Percentiles rank a stretch among this genome's conserved stretches.
Conservation (phyloP, 1,140 invertebrate species). For the Bombus sylvicola region DNA sequence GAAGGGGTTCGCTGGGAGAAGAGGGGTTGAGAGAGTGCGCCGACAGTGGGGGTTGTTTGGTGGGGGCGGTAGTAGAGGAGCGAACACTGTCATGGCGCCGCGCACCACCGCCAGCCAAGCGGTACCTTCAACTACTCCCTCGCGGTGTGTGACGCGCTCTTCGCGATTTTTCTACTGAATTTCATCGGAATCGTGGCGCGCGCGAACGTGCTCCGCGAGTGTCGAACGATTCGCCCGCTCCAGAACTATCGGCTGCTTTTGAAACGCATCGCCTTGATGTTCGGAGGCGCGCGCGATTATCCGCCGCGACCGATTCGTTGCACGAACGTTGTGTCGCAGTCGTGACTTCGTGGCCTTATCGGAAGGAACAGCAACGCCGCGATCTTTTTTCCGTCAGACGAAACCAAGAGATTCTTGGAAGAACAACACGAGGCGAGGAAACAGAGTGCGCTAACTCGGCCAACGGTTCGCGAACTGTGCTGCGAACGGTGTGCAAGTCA, state of each 20-base stretch:
- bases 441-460: background rate
- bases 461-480: background rate
- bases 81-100: slow-evolving; percentile 81
- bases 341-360: slow-evolving; percentile 17
- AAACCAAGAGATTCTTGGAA: background rate
- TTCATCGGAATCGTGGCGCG: slow-evolving; percentile 20
- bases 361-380: slow-evolving; percentile 3
- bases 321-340: slow-evolving; percentile 21
- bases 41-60: slow-evolving; percentile 52
- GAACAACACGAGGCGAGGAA: no score
- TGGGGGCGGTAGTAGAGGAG: slow-evolving; percentile 68
- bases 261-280: background rate
- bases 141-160: slow-evolving; percentile 50
- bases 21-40: slow-evolving; percentile 54
- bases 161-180: slow-evolving; percentile 21
- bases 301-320: slow-evolving; percentile 22
- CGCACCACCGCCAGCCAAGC: slow-evolving; percentile 74
- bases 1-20: slow-evolving; percentile 56
- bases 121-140: slow-evolving; percentile 58
- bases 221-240: background rate
- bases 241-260: background rate
- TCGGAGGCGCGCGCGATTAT: slow-evolving; percentile 1
- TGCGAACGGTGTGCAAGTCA: background rate
- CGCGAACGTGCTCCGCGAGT: slow-evolving; percentile 24
- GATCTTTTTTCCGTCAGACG: background rate